A percentile compares a stretch with the other conserved stretches of the same genome.
Conservation (phyloP, 2,797 vertebrate species). For the Urocyon cinereoargenteus region DNA sequence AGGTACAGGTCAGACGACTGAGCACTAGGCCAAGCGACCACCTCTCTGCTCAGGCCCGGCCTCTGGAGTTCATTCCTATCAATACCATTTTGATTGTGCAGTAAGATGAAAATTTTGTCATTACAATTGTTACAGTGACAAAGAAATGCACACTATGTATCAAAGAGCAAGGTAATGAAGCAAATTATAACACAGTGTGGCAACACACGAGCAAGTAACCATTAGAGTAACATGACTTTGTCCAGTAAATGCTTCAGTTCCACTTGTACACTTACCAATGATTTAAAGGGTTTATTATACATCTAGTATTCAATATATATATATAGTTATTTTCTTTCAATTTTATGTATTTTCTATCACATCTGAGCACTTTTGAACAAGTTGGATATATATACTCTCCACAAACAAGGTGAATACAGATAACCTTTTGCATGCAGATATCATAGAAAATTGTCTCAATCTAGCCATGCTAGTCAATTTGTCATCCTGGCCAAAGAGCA, state of each 20-base stretch:
- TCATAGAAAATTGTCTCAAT: background rate
- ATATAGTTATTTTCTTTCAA: background rate
- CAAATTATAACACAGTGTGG: slow-evolving; percentile 93
- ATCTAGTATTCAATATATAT: slow-evolving; percentile 87
- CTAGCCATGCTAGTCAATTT: background rate
- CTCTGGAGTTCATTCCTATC: slow-evolving; percentile 93
- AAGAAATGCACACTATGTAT: slow-evolving; percentile 96
- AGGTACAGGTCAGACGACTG: slow-evolving; percentile 94
- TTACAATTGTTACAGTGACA: slow-evolving; percentile 97
- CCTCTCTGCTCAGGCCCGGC: slow-evolving; percentile 90
- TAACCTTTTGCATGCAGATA: background rate
- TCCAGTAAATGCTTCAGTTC: slow-evolving; percentile 93
- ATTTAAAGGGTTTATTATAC: slow-evolving; percentile 94
- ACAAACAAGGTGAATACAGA: background rate
- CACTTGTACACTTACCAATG: slow-evolving; percentile 93
- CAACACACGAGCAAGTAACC: slow-evolving; percentile 95
- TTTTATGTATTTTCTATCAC: background rate
- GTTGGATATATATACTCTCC: background rate
- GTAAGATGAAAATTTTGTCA: slow-evolving; percentile 93
- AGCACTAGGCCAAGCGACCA: slow-evolving; percentile 92
- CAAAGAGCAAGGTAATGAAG: slow-evolving; percentile 93
- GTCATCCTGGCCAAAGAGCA: background rate
- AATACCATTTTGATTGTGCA: slow-evolving; percentile 95
- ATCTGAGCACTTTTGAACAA: background rate
- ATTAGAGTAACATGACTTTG: slow-evolving; percentile 93